Evolutionary conservation across 1,140 invertebrate genomes (phyloP).

Genomic region (Drosophila setifemur): DNA sequence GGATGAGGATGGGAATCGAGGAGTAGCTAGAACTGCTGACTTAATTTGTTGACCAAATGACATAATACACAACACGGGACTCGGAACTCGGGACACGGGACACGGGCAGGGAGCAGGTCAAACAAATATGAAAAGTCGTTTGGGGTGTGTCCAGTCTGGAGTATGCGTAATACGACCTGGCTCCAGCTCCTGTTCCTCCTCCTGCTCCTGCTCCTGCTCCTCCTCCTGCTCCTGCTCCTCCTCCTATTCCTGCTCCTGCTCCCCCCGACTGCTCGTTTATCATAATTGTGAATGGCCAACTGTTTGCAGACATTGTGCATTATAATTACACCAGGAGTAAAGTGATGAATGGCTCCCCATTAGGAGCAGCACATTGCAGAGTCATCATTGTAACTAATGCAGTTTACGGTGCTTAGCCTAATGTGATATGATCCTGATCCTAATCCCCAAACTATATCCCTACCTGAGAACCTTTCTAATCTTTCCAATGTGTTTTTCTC

Average conservation of each 20-base stretch:
- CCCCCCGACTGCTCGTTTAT: too few species aligned
- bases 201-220: too few species aligned
- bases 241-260: too few species aligned
- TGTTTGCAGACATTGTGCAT: conserved; percentile 24
- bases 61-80: conserved; percentile 65
- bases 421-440: too few species aligned
- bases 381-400: background rate
- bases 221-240: too few species aligned
- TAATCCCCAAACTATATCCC: too few species aligned
- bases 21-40: conserved; percentile 8
- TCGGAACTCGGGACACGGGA: too few species aligned
- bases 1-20: background rate
- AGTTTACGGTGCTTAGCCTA: too few species aligned
- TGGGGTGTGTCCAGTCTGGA: conserved; percentile 10
- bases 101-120: conserved; percentile 2
- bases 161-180: conserved; percentile 53
- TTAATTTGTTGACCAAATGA: conserved; percentile 77
- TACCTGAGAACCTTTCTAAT: background rate
- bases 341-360: too few species aligned
- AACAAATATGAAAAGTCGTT: conserved; percentile 44
- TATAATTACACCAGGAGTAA: conserved; percentile 42
- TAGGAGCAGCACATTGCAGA: too few species aligned
- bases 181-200: too few species aligned
- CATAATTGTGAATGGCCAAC: conserved; percentile 6
- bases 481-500: background rate